phyloP scores from a whole-genome alignment of 1,140 invertebrate genomes.

The Drosophila aff. region DNA sequence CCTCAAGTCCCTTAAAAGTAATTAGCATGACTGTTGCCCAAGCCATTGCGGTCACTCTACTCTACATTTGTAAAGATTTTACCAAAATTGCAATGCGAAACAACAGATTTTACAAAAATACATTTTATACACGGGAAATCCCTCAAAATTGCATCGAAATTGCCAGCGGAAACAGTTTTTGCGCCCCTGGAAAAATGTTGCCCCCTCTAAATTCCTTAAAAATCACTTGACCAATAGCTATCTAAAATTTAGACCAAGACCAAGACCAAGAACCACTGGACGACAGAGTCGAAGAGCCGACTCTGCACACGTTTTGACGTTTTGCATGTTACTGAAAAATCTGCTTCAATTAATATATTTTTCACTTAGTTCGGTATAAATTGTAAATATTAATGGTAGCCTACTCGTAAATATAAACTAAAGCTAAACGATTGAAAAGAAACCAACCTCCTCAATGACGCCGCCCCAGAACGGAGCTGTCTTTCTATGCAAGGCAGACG shows the following conservation, averaged over 20 bases:
- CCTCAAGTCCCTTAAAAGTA: slow-evolving; percentile 20
- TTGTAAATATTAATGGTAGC: slow-evolving; percentile 64
- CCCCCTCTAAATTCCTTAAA: neutral
- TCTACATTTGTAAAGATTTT: slow-evolving; percentile 24
- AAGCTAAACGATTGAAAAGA: slow-evolving; percentile 45
- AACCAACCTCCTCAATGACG: slow-evolving; percentile 76
- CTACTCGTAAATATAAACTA: slow-evolving; percentile 45
- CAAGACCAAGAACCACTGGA: slow-evolving; percentile 45
- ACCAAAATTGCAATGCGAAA: slow-evolving; percentile 3
- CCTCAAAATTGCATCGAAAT: slow-evolving; percentile 9
- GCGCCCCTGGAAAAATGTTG: neutral
- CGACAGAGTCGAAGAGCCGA: slow-evolving; percentile 42
- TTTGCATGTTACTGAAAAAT: slow-evolving; percentile 84
- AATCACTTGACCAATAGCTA: slow-evolving; percentile 48
- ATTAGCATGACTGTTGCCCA: slow-evolving; percentile 27
- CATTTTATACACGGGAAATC: slow-evolving; percentile 19
- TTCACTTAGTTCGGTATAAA: slow-evolving; percentile 62
- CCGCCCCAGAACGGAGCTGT: slow-evolving; percentile 44
- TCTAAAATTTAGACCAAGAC: slow-evolving; percentile 36
- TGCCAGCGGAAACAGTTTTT: slow-evolving; percentile 8
- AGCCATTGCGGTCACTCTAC: slow-evolving; percentile 8
- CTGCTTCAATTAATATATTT: slow-evolving; percentile 76
- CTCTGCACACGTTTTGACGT: slow-evolving; percentile 64
- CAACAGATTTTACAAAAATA: slow-evolving; percentile 5
- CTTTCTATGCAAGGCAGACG: slow-evolving; percentile 66